Conservation (phyloP, 2,888 invertebrate genomes). For the Marronus borbonicus region DNA sequence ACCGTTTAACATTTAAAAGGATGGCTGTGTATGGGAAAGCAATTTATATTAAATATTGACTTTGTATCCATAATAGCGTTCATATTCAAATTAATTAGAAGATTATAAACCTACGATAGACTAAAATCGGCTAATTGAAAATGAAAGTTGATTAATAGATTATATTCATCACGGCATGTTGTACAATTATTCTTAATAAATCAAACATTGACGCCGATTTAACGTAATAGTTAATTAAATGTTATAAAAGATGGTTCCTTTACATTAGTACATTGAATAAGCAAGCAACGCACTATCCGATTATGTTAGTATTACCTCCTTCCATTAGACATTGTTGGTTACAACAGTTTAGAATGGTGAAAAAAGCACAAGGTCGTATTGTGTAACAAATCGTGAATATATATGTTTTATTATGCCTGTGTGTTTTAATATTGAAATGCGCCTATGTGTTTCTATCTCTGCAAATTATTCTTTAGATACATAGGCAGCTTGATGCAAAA, state of each 20-base stretch:
- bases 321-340: background rate
- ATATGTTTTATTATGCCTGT: background rate
- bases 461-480: too few species aligned
- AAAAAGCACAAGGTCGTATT: slow-evolving; percentile 8
- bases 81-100: slow-evolving; percentile 24
- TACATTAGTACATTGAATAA: slow-evolving; percentile 19
- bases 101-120: slow-evolving; percentile 8
- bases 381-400: slow-evolving; percentile 20
- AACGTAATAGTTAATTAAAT: slow-evolving; percentile 30
- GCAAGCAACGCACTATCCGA: background rate
- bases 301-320: background rate
- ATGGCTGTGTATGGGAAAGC: background rate
- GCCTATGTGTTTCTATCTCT: background rate
- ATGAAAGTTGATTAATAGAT: slow-evolving; percentile 30
- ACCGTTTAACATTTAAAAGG: slow-evolving; percentile 13
- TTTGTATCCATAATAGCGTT: slow-evolving; percentile 4
- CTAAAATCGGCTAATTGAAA: slow-evolving; percentile 25
- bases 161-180: slow-evolving; percentile 5
- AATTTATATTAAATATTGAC: slow-evolving; percentile 23
- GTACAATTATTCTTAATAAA: slow-evolving; percentile 28
- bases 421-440: too few species aligned
- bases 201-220: slow-evolving; percentile 21
- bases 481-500: background rate
- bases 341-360: slow-evolving; percentile 2
- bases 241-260: slow-evolving; percentile 7